Percentiles rank a stretch among this genome's conserved stretches.
Evolutionary conservation across 2,888 invertebrate species (phyloP).

Genomic region (Girardia tigrina): DNA sequence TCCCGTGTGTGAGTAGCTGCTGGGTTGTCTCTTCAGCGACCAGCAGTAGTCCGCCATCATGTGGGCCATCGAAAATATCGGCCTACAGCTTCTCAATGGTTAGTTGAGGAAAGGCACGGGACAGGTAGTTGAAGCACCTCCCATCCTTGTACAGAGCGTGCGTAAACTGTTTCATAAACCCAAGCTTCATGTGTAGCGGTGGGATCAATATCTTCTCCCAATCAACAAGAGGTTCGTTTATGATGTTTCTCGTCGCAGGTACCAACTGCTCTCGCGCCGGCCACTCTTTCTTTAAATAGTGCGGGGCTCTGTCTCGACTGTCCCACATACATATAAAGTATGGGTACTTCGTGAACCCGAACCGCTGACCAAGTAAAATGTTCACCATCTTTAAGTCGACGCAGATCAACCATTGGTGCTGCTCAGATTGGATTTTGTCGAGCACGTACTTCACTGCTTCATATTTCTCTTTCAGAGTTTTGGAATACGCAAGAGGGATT

Average conservation of each 20-base stretch:
- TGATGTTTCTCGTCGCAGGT: constrained; percentile 18
- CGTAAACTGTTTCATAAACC: background rate
- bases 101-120: constrained; percentile 24
- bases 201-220: constrained; percentile 25
- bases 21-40: too few relatives aligned
- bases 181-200: constrained; percentile 13
- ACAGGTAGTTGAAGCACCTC: constrained; percentile 16
- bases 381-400: constrained; percentile 35
- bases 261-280: constrained; percentile 27
- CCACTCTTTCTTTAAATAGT: constrained; percentile 35
- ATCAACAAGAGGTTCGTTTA: constrained; percentile 21
- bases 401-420: constrained; percentile 32
- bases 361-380: constrained; percentile 40
- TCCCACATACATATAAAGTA: constrained; percentile 40
- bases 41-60: too few relatives aligned
- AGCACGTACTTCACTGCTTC: constrained; percentile 31
- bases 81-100: constrained; percentile 29
- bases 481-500: constrained; percentile 15
- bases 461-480: constrained; percentile 25
- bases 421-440: constrained; percentile 26
- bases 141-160: constrained; percentile 27
- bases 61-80: constrained; percentile 25
- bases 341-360: constrained; percentile 41
- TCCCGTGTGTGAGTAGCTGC: too few relatives aligned
- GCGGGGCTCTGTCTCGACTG: constrained; percentile 38